Conservation (phyloP, 2,797 vertebrate genomes). For the Crax fasciolata region DNA sequence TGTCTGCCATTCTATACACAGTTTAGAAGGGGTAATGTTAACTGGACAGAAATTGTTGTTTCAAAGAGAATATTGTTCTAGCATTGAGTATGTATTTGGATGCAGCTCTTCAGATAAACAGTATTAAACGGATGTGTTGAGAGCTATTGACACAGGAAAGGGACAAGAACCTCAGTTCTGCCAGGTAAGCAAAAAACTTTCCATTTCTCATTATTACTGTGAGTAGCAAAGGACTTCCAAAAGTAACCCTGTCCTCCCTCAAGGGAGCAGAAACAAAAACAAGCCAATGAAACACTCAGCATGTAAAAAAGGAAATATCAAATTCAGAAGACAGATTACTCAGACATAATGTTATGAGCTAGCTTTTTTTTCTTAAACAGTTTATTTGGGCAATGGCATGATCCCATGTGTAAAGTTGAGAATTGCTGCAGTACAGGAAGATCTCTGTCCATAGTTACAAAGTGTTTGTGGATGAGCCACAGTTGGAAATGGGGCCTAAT, state of each 20-base stretch:
- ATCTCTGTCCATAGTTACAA: not conserved
- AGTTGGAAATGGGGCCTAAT: not conserved
- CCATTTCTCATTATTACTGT: constrained; percentile 33
- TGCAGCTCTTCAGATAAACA: not conserved
- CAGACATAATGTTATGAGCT: not conserved
- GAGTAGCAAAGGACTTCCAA: constrained; percentile 34
- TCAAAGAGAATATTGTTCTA: not conserved
- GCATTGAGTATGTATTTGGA: not conserved
- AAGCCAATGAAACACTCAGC: constrained; percentile 12
- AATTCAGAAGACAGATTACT: constrained; percentile 10
- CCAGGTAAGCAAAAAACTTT: constrained; percentile 44
- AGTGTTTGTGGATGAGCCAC: not conserved
- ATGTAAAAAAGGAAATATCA: constrained; percentile 35
- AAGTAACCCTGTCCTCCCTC: constrained; percentile 47
- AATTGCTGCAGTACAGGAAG: not conserved
- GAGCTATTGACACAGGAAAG: not conserved
- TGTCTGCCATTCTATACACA: not conserved
- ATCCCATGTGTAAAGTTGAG: not conserved
- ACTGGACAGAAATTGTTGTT: not conserved
- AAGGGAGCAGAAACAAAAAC: constrained; percentile 52
- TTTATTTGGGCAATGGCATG: not conserved
- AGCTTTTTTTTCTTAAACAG: not conserved
- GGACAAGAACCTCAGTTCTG: not conserved
- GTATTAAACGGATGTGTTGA: not conserved
- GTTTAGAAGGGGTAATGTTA: not conserved